These are phyloP conservation scores for Hiodon alosoides DNA, from an alignment of 2,113 vertebrate genomes.

Conservation along the genomic window DNA sequence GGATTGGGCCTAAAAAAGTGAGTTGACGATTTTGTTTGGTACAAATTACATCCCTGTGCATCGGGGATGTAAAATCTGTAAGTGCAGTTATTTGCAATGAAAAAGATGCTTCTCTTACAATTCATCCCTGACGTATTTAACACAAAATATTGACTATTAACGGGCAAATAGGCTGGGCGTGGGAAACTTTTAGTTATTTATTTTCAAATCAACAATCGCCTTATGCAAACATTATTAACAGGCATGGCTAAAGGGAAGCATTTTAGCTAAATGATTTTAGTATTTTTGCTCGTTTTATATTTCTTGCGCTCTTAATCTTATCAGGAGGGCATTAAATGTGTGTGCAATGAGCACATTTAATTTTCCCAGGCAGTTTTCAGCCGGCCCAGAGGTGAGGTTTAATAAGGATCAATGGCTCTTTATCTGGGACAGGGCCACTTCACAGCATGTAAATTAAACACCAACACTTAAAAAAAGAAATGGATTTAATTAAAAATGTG, in stretches of 20 bases:
- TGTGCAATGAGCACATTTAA: conserved; percentile 91
- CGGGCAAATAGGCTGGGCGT: neutral
- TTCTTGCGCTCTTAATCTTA: conserved; percentile 66
- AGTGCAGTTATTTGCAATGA: neutral
- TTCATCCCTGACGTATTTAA: neutral
- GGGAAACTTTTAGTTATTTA: neutral
- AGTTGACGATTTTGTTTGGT: neutral
- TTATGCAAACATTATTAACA: conserved; percentile 30
- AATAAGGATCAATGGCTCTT: conserved; percentile 99
- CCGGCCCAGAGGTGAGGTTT: conserved; percentile 95
- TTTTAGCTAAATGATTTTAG: conserved; percentile 76
- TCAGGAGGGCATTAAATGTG: conserved; percentile 81
- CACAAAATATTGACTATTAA: neutral
- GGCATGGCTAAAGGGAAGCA: conserved; percentile 37
- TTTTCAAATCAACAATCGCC: conserved; percentile 3
- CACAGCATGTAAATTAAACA: conserved; percentile 97
- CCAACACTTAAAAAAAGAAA: conserved; percentile 94
- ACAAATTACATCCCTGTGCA: neutral
- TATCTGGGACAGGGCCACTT: conserved; percentile 92
- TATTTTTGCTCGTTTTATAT: conserved; percentile 36
- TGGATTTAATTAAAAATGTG: conserved; percentile 99
- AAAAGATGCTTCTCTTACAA: neutral
- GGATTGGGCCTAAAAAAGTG: neutral
- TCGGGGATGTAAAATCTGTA: neutral
- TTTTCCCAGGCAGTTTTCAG: conserved; percentile 93